Evolutionary conservation across 2,797 vertebrate genomes (phyloP).

Genomic region (Sebastes itinus): DNA sequence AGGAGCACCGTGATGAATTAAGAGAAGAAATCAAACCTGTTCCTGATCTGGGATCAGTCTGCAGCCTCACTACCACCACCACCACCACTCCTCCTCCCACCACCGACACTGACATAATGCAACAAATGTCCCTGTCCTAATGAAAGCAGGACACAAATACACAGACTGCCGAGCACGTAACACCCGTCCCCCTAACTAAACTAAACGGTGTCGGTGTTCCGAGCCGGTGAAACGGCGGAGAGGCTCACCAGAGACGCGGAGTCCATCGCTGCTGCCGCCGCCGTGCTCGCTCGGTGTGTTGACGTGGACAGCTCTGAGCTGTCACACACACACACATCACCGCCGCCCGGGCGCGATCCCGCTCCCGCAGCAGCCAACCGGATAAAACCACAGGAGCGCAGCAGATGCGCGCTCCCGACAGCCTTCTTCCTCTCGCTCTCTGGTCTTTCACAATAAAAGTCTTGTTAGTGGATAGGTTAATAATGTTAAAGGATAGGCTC

Average conservation of each 20-base stretch:
- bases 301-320: slow-evolving; percentile 87
- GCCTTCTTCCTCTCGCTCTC: neutral
- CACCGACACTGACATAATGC: slow-evolving; percentile 43
- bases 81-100: neutral
- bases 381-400: slow-evolving; percentile 13
- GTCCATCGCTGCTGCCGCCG: slow-evolving; percentile 77
- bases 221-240: slow-evolving; percentile 1
- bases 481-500: no score
- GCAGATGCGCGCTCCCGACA: slow-evolving; percentile 31
- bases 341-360: slow-evolving; percentile 54
- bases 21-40: neutral
- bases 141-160: neutral
- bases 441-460: slow-evolving; percentile 54
- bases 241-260: slow-evolving; percentile 80
- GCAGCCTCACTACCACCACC: neutral
- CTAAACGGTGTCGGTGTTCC: neutral
- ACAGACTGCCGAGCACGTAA: neutral
- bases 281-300: slow-evolving; percentile 75
- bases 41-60: slow-evolving; percentile 4
- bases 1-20: neutral
- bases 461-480: no score
- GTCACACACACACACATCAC: slow-evolving; percentile 72
- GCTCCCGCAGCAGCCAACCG: slow-evolving; percentile 40
- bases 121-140: slow-evolving; percentile 54
- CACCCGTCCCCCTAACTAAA: neutral